Evolutionary conservation across 2,888 invertebrate genomes (phyloP).

Genomic region (Nycteola revayana): DNA sequence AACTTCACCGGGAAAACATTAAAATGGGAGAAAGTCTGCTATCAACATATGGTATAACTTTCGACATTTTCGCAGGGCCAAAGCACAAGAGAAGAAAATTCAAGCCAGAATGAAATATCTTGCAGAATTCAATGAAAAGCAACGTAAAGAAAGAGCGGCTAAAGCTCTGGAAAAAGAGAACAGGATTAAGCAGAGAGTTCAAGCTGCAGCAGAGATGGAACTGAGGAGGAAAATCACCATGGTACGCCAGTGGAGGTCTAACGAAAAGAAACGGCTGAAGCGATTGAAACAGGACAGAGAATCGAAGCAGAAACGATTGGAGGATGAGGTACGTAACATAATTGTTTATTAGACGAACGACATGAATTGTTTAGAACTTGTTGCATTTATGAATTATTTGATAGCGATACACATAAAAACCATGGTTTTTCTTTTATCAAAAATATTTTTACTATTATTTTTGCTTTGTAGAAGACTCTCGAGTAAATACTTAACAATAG

Average conservation of each 20-base stretch:
- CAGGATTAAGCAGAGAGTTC: constrained; percentile 66
- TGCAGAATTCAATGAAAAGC: constrained; percentile 60
- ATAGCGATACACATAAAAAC: too few species aligned
- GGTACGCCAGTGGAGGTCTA: constrained; percentile 67
- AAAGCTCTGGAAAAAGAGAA: constrained; percentile 56
- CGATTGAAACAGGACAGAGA: constrained; percentile 59
- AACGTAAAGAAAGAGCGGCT: constrained; percentile 54
- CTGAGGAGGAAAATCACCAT: constrained; percentile 69
- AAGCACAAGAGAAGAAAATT: constrained; percentile 65
- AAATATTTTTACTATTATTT: too few species aligned
- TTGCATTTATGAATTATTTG: too few species aligned
- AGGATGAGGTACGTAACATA: constrained; percentile 65
- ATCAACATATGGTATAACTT: too few species aligned
- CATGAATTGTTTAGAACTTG: too few species aligned
- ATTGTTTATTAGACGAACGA: too few species aligned
- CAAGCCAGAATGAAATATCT: constrained; percentile 62
- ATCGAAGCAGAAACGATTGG: constrained; percentile 45
- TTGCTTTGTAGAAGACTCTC: too few species aligned
- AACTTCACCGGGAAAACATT: too few species aligned
- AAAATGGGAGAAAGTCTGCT: too few species aligned
- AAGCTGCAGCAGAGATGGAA: constrained; percentile 71
- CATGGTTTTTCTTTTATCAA: too few species aligned
- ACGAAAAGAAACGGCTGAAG: constrained; percentile 63
- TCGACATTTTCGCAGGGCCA: constrained; percentile 55
- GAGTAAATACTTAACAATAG: too few species aligned